Base-by-base conservation (phyloP, 2,113 vertebrate species). In the Brevimyrus niger region DNA sequence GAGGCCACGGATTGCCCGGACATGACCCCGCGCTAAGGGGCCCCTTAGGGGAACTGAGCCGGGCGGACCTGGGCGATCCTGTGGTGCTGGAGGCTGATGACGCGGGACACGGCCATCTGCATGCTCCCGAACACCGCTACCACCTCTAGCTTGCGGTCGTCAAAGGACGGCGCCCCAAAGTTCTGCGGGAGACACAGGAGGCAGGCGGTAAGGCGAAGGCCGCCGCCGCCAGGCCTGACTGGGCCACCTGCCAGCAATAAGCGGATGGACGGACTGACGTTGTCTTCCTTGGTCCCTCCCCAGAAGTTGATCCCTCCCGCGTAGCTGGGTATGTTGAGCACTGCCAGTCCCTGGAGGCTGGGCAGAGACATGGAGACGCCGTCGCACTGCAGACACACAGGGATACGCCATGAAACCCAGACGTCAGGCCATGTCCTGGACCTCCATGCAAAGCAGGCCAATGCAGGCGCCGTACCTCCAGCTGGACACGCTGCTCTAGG, bases 261-360 rank as follows among this genome's bases (percentile, higher is more conserved):
- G 35, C 44, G 48, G 50, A 19, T 6, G 8, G 69, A 23, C 15
- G 31, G 50, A 96, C 97, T 98, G 90, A 99, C 98, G 0, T 95
- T 97, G 82, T 98, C 97, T 76, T 98, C 98, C 92, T 97, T 98
- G 91, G 97, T 98, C 90, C 98, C 97, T 80, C 98, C 98, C 98
- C 98, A 99, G 94, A 99, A 99, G 95, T 99, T 99, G 94, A 99
- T 97, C 23, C 98, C 98, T 0, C 98, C 98, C 0, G 98, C 98
- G 2, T 99, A 99, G 94, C 98, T 99, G 89, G 97, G 96, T 90
- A 99, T 99, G 96, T 99, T 99, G 92, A 99, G 97, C 65, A 99
- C 97, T 3, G 98, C 98, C n/a, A 99, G 95, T 48, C 98, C 98
- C 95, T 99, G 98, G 47, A 99, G 95, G 89, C 97, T 98, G 23